Conservation (phyloP, 2,113 vertebrate genomes). For the Nerophis ophidion region DNA sequence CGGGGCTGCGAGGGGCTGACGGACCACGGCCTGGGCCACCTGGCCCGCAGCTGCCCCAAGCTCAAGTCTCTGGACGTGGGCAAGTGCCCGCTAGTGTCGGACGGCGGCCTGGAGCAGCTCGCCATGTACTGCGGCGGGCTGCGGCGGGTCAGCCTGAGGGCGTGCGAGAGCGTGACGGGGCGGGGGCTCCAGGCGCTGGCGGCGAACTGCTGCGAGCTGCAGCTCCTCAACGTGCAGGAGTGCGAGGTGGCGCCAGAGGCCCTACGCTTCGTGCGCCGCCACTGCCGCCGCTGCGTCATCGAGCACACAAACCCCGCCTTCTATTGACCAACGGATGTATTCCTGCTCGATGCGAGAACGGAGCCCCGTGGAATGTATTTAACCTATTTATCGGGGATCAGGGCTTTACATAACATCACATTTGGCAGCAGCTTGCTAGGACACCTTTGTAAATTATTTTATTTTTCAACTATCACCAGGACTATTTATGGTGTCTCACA, state of each 20-base stretch:
- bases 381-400: background rate
- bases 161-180: constrained; percentile 90
- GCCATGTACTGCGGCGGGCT: constrained; percentile 91
- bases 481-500: background rate
- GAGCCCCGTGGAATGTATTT: background rate
- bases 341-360: background rate
- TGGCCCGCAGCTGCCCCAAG: constrained; percentile 92
- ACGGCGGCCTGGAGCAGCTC: constrained; percentile 86
- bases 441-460: constrained; percentile 1
- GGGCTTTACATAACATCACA: background rate
- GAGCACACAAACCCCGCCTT: constrained; percentile 97
- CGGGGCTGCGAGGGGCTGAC: constrained; percentile 96
- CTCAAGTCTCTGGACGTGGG: constrained; percentile 94
- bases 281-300: constrained; percentile 92
- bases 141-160: constrained; percentile 89
- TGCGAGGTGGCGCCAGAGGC: constrained; percentile 92
- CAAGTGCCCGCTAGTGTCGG: constrained; percentile 93
- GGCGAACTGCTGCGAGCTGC: constrained; percentile 92
- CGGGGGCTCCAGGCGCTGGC: constrained; percentile 89
- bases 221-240: constrained; percentile 95
- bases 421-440: background rate
- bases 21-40: constrained; percentile 90
- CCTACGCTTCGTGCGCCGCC: constrained; percentile 86
- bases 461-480: background rate
- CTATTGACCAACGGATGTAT: constrained; percentile 66